Base-by-base conservation (phyloP, 1,140 invertebrate genomes). In the Anastrepha obliqua region DNA sequence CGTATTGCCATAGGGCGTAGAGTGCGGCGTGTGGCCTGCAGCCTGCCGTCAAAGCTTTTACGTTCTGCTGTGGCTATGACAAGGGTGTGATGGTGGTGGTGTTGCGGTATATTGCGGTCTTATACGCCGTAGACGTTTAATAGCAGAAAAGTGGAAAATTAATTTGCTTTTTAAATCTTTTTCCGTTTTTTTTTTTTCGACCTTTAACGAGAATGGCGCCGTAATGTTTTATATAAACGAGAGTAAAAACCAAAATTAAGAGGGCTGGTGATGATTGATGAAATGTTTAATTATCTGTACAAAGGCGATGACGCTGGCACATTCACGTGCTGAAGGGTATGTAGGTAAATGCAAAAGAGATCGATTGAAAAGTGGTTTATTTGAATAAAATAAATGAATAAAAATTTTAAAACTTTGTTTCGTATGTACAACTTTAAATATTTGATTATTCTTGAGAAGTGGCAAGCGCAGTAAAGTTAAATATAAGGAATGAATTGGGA, bases 91-190 rank as follows among this genome's bases (percentile, higher is more conserved):
- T 11, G n/a, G 64, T 17, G 47, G 47, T 81, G 47, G 3, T 81
- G 44, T 51, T 55, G 15, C 9, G n/a, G n/a, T 7, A n/a, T 81
- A 47, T 47, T 11, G 67, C 42, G 5, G 29, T 29, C 65, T 67
- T 51, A 47, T 44, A n/a, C 29, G 74, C n/a, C 20, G 17, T 8
- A 55, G 44, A 13, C 47, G 51, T 81, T 81, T 58, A 81, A 55
- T 55, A 81, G 74, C 74, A 47, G 74, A 81, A 81, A 58, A 81
- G 47, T 51, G 74, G 64, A 81, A 81, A 81, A 58, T 81, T 81
- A 58, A 81, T 81, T 81, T 81, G 5, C 29, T 29, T 81, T 81
- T 81, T 55, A 55, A 20, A 47, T 8, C 15, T 17, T 62, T 62
- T 62, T 67, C 9, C n/a, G 6, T 1, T 17, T 11, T 55, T 81